Conservation (phyloP, 2,797 vertebrate species). For the Chaetodon trifasciatus region DNA sequence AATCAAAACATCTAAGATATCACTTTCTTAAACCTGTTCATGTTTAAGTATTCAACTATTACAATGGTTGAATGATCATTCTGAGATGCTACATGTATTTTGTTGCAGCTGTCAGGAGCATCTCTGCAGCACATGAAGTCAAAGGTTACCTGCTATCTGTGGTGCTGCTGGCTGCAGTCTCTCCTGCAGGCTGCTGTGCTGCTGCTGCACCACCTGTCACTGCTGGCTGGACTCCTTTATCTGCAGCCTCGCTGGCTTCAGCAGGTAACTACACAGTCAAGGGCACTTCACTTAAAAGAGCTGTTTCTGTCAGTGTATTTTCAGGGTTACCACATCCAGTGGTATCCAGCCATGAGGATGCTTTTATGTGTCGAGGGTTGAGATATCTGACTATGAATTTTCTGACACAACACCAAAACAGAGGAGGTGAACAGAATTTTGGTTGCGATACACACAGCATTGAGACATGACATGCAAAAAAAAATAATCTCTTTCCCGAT, state of each 20-base stretch:
- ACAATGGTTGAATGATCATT: background rate
- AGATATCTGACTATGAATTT: background rate
- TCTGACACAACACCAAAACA: background rate
- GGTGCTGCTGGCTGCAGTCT: conserved; percentile 59
- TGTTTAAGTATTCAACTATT: too few relatives aligned
- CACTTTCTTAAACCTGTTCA: too few relatives aligned
- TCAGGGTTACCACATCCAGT: background rate
- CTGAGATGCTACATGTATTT: background rate
- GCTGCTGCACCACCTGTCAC: conserved; percentile 24
- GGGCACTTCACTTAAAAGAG: background rate
- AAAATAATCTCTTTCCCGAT: background rate
- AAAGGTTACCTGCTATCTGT: conserved; percentile 77
- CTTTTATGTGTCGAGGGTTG: background rate
- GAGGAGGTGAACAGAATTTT: background rate
- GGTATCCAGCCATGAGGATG: background rate
- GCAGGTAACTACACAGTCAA: conserved; percentile 65
- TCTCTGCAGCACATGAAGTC: too few relatives aligned
- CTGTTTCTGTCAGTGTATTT: background rate
- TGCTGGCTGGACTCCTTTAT: conserved; percentile 72
- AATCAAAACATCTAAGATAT: background rate
- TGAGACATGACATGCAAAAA: background rate
- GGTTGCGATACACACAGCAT: background rate
- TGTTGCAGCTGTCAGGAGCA: fast-evolving
- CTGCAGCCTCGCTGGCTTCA: conserved; percentile 78
- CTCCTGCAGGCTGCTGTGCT: conserved; percentile 64